Evolutionary conservation across 37 sponge, comb jelly and placozoan species (phyloP), one percentile per base, ranked within the genome.

Genomic region (Haliclona indistincta): DNA sequence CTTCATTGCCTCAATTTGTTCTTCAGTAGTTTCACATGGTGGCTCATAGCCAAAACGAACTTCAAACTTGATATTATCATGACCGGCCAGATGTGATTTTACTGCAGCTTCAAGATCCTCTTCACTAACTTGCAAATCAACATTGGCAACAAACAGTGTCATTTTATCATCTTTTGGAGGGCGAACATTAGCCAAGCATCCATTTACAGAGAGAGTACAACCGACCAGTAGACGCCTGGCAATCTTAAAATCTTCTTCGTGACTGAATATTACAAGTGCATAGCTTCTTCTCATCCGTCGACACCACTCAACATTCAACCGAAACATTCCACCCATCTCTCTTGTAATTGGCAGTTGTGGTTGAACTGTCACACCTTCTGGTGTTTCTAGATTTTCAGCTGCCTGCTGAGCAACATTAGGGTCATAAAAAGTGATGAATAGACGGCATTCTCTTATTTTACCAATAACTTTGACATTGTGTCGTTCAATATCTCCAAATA

Each of bases 251-350:
- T 64, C 67, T 26, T 63, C 54, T 15, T 0, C 25, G 11, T 22
- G 8, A 29, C 44, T 42, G 67, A 86, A 86, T 38, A 4, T 43
- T 23, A 87, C 42, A 40, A 63, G 77, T 13, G 52, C 82, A 77
- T 63, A 81, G 23, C 44, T 52, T 43, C 28, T 28, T 23, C 88
- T 70, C 25, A 51, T 15, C 63, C 88, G 56, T 49, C 88, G 43
- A 25, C 25, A 19, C 88, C 88, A 88, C 61, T 81, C 78, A 10
- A 88, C 34, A 37, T 71, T 76, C 38, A 88, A 49, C 3, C 74
- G 72, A 41, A 74, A 74, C n/a, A n/a, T n/a, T 17, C 51, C 51
- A 17, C 74, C 28, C 4, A 17, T 17, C 4, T 6, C 28, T 20
- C 23, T 43, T 30, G 5, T 15, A 17, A 7, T 25, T 19, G 41